Evolutionary conservation across 1,140 invertebrate species (phyloP), one percentile per base, ranked within the genome.

Genomic region (Apis dorsata): DNA sequence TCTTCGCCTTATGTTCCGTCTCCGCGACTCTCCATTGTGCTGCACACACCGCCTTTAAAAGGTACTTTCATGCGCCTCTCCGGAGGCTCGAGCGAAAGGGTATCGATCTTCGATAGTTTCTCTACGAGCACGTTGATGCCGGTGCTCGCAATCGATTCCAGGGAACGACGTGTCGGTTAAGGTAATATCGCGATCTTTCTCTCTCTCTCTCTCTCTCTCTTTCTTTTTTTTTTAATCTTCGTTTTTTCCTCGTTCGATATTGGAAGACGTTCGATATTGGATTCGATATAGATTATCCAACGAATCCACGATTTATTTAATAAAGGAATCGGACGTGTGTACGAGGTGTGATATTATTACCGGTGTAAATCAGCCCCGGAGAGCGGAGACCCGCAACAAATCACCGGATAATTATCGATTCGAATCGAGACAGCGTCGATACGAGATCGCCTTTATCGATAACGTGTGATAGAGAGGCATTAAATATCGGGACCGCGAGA

Each of bases 1-100:
- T 78, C 62, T 82, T 76, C 68, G 80, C 63, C 80, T 81, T 83
- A 83, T 77, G 44, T 66, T 66, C 69, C 60, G 73, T 81, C 80
- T 81, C 63, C 53, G 71, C 53, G 62, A 53, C 73, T 69, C 77
- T 78, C 79, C 72, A 86, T 86, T 87, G 62, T 87, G 68, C 68
- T 78, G 49, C 68, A 68, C 71, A 55, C 71, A 55, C 84, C 76
- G 78, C 60, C 69, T 81, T 81, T 81, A 85, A 75, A 57, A 71
- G 57, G 17, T 62, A 51, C 78, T 76, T 81, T 57, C 79, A 53
- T 57, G 79, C 79, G 72, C 12, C 28, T 28, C 63, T 51, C 24
- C 68, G 66, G 24, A 65, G 53, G 13, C 5, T 53, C 49, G n/a
- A 1, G 51, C 68, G 17, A 17, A n/a, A 17, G 51, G 34, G 24